Evolutionary conservation across 2,888 invertebrate genomes (phyloP).

Genomic region (Gryllus longicercus): DNA sequence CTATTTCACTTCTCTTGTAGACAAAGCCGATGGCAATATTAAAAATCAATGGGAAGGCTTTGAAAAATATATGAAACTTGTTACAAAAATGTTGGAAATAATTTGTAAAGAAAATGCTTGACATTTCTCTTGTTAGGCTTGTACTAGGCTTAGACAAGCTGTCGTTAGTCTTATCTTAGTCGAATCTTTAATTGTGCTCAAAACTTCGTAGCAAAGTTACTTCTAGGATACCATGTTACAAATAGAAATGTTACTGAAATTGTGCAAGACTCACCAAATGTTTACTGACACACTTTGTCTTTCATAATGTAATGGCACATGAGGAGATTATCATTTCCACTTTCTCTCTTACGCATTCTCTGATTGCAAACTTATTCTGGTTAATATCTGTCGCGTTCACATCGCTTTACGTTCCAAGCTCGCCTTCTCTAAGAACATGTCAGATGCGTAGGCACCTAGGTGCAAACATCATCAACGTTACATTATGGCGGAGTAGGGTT

Average conservation of each 20-base stretch:
- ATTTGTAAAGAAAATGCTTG: conserved; percentile 7
- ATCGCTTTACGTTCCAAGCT: neutral
- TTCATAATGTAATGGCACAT: conserved; percentile 6
- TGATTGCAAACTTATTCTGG: conserved; percentile 11
- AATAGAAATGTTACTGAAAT: neutral
- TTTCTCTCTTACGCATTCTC: conserved; percentile 6
- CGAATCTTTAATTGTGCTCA: conserved; percentile 8
- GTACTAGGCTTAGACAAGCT: conserved; percentile 7
- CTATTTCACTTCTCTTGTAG: neutral
- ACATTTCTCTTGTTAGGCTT: conserved; percentile 17
- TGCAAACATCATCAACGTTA: conserved; percentile 5
- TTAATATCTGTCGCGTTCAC: conserved; percentile 1
- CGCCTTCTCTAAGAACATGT: conserved; percentile 11
- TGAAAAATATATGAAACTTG: conserved; percentile 5
- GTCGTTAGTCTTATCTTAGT: neutral
- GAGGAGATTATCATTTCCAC: neutral
- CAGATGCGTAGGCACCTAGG: neutral
- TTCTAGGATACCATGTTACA: conserved; percentile 6
- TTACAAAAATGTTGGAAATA: neutral
- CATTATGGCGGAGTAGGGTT: neutral
- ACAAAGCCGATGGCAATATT: neutral
- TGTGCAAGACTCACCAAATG: conserved; percentile 17
- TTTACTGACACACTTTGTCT: neutral
- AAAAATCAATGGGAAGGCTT: neutral
- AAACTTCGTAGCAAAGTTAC: conserved; percentile 1